These are phyloP conservation scores for Campoplex capitator DNA, from an alignment of 2,888 invertebrate genomes.

Conservation along the genomic window DNA sequence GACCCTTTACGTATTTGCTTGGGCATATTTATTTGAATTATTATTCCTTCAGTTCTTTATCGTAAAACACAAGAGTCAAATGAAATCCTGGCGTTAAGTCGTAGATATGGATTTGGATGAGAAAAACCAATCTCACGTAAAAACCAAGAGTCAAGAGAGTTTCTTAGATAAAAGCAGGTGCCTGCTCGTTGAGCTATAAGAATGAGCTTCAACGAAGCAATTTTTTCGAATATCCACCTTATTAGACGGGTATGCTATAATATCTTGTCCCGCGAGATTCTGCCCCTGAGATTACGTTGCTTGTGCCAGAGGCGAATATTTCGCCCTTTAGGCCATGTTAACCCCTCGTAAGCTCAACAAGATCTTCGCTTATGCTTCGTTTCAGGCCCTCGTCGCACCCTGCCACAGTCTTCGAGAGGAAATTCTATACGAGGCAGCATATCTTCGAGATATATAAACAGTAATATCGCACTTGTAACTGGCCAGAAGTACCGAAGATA, in stretches of 20 bases:
- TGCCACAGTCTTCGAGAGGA: conserved; percentile 42
- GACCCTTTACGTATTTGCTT: neutral
- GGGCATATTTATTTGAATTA: neutral
- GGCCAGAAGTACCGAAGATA: conserved; percentile 11
- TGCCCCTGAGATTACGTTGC: conserved; percentile 73
- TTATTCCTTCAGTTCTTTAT: neutral
- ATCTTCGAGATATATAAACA: conserved; percentile 14
- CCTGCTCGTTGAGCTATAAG: conserved; percentile 17
- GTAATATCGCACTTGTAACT: conserved; percentile 3
- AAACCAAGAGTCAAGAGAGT: conserved; percentile 27
- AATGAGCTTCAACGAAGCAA: conserved; percentile 43
- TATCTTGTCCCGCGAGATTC: conserved; percentile 77
- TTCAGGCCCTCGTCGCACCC: conserved; percentile 45
- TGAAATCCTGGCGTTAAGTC: neutral
- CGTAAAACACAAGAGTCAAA: conserved; percentile 14
- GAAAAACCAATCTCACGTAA: conserved; percentile 11
- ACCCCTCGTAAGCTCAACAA: conserved; percentile 53
- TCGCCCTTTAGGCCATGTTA: conserved; percentile 50
- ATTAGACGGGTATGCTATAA: conserved; percentile 75
- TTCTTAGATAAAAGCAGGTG: conserved; percentile 14
- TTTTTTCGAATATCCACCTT: conserved; percentile 78
- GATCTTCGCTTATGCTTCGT: conserved; percentile 52
- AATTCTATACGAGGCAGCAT: conserved; percentile 53
- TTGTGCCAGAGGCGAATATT: conserved; percentile 47
- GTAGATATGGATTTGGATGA: conserved; percentile 13